Evolutionary conservation across 1,140 invertebrate genomes (phyloP).

Genomic region (Bombus waltoni): DNA sequence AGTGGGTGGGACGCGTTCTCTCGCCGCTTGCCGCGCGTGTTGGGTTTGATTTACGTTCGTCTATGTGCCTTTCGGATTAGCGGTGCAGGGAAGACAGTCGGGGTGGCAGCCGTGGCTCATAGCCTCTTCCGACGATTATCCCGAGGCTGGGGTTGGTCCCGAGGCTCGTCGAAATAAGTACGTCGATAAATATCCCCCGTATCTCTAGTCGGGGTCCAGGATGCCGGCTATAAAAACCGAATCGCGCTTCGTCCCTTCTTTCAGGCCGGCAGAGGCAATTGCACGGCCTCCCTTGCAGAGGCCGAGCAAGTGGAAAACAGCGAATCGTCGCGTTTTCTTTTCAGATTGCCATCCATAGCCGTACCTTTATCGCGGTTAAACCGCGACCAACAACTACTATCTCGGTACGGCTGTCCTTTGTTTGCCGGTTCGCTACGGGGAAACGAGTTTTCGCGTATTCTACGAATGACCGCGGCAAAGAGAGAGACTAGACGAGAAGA

Average conservation of each 20-base stretch:
- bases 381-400: background rate
- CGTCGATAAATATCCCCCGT: slow-evolving; percentile 54
- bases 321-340: slow-evolving; percentile 13
- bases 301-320: background rate
- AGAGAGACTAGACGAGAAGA: background rate
- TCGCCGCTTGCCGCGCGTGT: background rate
- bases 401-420: background rate
- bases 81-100: slow-evolving; percentile 18
- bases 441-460: background rate
- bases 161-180: slow-evolving; percentile 49
- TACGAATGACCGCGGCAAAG: slow-evolving; percentile 15
- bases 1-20: background rate
- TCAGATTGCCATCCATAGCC: slow-evolving; percentile 19
- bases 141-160: slow-evolving; percentile 23
- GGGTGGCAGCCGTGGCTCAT: background rate
- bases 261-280: background rate
- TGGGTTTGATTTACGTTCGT: slow-evolving; percentile 43
- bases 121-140: slow-evolving; percentile 63
- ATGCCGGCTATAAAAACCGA: slow-evolving; percentile 44
- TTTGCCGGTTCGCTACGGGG: background rate
- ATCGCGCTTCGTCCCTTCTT: slow-evolving; percentile 19
- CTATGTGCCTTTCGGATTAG: slow-evolving; percentile 48
- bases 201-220: slow-evolving; percentile 32
- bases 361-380: slow-evolving; percentile 27
- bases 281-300: background rate